Evolutionary conservation across 1,140 invertebrate genomes (phyloP), one percentile per base, ranked within the genome.

Genomic region (Carcinoscorpius rotundicauda): DNA sequence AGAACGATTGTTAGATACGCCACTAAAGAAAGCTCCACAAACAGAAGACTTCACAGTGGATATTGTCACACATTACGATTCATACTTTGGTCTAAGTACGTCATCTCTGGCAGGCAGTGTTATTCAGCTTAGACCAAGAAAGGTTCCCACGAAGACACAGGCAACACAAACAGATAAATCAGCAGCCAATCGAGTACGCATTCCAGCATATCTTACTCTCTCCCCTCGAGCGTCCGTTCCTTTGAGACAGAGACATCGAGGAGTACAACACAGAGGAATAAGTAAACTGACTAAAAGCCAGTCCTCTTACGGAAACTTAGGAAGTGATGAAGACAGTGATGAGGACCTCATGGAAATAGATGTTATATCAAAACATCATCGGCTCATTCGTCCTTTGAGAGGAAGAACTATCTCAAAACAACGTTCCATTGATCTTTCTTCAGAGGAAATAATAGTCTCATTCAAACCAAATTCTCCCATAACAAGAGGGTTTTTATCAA

Each of bases 141-240:
- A 66, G 51, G 67, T 66, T 6, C 49, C 86, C 1, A 93, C 93
- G 89, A 88, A 91, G 72, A 92, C 91, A 1, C 91, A 94, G 79
- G 91, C 91, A 3, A 94, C 91, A 0, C 91, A 95, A 77, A 95
- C 92, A 50, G 91, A 94, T 76, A 52, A 70, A 4, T 81, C 69
- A n/a, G 73, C 71, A 11, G 60, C 64, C 49, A 64, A 61, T 3
- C 56, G 66, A 52, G 58, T 56, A 9, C 75, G 84, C 5, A 82
- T 84, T 58, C 84, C 87, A 4, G 85, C 86, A 70, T 83, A 86
- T 71, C 77, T 88, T 64, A 87, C 86, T 6, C 76, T 93, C 4
- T 91, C 88, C 77, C 89, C 88, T 5, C 75, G 87, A 51, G 81
- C 82, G 3, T 79, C 82, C 6, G 58, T 49, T 3, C 56, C 59